These are phyloP conservation scores for Cerceris ruficornis DNA, from an alignment of 2,888 invertebrate genomes.

Conservation along the genomic window DNA sequence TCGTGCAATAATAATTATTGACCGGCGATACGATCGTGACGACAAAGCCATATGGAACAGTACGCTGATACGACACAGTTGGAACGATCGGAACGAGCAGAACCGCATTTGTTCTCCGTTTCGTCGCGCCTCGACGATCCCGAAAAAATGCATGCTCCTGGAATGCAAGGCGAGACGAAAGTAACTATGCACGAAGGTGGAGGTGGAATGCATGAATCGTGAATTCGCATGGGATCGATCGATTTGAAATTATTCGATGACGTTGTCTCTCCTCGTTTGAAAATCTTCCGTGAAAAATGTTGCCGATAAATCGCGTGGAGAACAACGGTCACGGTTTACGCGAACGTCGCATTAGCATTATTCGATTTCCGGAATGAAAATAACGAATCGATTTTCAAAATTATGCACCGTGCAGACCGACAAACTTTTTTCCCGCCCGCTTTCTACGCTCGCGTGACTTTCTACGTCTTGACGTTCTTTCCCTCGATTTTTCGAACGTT, in stretches of 20 bases:
- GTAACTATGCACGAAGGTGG: conserved; percentile 11
- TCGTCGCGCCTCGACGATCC: conserved; percentile 39
- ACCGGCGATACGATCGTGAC: conserved; percentile 1
- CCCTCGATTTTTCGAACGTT: too few species aligned
- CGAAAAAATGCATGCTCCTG: conserved; percentile 47
- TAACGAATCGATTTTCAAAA: too few species aligned
- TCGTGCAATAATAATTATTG: not conserved
- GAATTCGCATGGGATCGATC: not conserved
- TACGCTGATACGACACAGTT: not conserved
- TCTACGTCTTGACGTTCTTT: too few species aligned
- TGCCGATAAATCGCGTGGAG: conserved; percentile 1
- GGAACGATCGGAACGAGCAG: conserved; percentile 20
- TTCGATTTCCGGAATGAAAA: not conserved
- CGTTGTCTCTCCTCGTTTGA: not conserved
- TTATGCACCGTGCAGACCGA: too few species aligned
- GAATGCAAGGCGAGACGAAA: conserved; percentile 39
- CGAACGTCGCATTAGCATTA: not conserved
- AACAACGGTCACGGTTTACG: not conserved
- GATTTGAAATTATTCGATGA: too few species aligned
- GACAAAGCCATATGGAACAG: conserved; percentile 2
- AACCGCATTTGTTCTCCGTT: conserved; percentile 18
- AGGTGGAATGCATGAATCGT: conserved; percentile 17
- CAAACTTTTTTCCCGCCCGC: too few species aligned
- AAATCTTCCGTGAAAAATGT: not conserved
- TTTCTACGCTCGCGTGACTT: too few species aligned